Evolutionary conservation across 1,140 invertebrate genomes (phyloP), one percentile per base, ranked within the genome.

Genomic region (Pollicipes pollicipes): DNA sequence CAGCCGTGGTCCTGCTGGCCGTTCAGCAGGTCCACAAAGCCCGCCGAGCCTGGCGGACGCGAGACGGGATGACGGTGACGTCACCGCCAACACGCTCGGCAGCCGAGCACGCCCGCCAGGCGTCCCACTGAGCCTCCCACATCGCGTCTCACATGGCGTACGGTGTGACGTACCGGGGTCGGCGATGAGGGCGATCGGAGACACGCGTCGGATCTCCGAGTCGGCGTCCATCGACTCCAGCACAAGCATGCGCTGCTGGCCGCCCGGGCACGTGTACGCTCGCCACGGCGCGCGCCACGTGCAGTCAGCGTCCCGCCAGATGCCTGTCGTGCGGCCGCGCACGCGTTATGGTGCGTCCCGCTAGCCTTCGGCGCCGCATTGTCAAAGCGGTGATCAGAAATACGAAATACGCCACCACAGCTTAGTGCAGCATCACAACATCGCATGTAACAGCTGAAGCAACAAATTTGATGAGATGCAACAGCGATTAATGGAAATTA

Each of bases 161-260:
- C 17, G 30, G 29, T 35, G 13, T 69, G n/a, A 26, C 68, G 66
- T 66, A 73, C 73, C 73, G 30, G 73, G 73, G 68, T 74, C 70
- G 1, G 73, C 73, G 30, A 74, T 72, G 27, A 74, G 64, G 28
- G 72, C 73, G 37, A 74, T 72, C 32, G 73, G 73, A 1, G 73
- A 74, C 24, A 74, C 66, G 4, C 73, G 71, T 13, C 73, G 69
- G 68, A 70, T 69, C 68, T 72, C 71, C 63, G 73, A 72, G 28
- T 74, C 73, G 24, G 58, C 45, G 68, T 74, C 73, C 72, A 74
- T 73, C 64, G 71, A 72, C 68, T 74, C 73, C 1, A 74, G 45
- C 37, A 74, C 63, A 66, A 74, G 58, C 71, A 74, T 72, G 66
- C 72, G 66, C 66, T 74, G 72, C 21, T n/a, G 35, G 0, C 71